phyloP scores from a whole-genome alignment of 2,888 invertebrate genomes.

The Lapara coniferarum region DNA sequence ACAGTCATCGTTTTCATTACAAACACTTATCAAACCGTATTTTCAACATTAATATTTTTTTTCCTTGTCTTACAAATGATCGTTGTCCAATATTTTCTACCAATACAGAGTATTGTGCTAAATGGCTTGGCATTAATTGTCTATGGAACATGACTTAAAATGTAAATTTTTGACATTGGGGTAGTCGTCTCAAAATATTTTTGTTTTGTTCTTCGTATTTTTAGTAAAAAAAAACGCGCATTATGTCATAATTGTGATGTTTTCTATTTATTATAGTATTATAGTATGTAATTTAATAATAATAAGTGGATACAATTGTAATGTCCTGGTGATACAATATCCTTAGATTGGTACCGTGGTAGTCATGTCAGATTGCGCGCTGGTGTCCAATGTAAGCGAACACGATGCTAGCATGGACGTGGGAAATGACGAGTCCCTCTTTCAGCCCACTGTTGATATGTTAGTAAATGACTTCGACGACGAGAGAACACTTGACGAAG shows the following conservation, averaged over 20 bases:
- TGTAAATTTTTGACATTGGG: constrained; percentile 42
- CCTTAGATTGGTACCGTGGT: constrained; percentile 60
- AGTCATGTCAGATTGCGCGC: constrained; percentile 83
- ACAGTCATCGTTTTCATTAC: background rate
- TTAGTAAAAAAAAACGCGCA: constrained; percentile 47
- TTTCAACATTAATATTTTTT: constrained; percentile 10
- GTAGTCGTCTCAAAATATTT: constrained; percentile 79
- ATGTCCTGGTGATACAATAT: constrained; percentile 67
- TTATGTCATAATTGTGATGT: constrained; percentile 62
- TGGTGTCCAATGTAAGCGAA: constrained; percentile 80
- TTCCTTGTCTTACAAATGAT: background rate
- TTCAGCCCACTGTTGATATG: constrained; percentile 98
- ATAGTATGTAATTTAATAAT: constrained; percentile 44
- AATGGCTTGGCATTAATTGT: background rate
- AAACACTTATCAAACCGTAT: background rate
- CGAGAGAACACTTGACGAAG: constrained; percentile 97
- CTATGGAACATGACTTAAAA: constrained; percentile 29
- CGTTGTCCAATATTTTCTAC: background rate
- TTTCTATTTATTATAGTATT: constrained; percentile 55
- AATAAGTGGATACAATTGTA: constrained; percentile 48
- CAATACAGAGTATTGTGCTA: background rate
- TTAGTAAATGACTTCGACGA: constrained; percentile 99
- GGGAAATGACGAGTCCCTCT: constrained; percentile 85
- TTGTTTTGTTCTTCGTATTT: constrained; percentile 70
- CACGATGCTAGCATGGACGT: constrained; percentile 83